Percentiles rank a stretch among this genome's conserved stretches.
Conservation (phyloP, 1,140 invertebrate species). For the Drosophila orena region DNA sequence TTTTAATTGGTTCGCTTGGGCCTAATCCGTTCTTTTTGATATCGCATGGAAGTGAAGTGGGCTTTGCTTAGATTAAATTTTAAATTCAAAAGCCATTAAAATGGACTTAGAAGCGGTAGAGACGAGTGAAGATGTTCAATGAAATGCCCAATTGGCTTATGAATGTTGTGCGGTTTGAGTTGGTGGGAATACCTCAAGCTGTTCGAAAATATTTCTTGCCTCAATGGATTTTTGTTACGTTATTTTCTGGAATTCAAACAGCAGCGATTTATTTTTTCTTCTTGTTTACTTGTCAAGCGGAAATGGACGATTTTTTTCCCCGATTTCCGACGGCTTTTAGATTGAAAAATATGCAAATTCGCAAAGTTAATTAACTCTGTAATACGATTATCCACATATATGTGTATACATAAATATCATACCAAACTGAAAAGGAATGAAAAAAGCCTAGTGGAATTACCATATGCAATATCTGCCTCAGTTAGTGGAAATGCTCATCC, state of each 20-base stretch:
- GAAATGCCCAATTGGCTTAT: too few relatives aligned
- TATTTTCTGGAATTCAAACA: neutral
- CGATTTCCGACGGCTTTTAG: constrained; percentile 25
- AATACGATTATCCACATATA: neutral
- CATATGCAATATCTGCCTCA: neutral
- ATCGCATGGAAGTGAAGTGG: neutral
- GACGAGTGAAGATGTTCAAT: too few relatives aligned
- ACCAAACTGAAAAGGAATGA: neutral
- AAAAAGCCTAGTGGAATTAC: neutral
- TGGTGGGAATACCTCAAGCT: too few relatives aligned
- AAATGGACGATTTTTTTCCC: constrained; percentile 42
- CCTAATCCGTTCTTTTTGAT: neutral
- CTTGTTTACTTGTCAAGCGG: constrained; percentile 40
- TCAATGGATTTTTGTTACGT: too few relatives aligned
- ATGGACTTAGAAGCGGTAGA: neutral
- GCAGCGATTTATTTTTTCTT: neutral
- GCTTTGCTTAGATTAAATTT: neutral
- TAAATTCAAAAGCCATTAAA: neutral
- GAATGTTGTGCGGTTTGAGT: too few relatives aligned
- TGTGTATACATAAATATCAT: neutral
- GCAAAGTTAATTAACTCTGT: neutral
- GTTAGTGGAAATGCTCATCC: neutral
- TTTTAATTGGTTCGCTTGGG: constrained; percentile 6
- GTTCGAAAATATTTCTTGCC: neutral
- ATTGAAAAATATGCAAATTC: constrained; percentile 3